Evolutionary conservation across 2,888 invertebrate genomes (phyloP), one percentile per base, ranked within the genome.

Genomic region (Apamea anceps): DNA sequence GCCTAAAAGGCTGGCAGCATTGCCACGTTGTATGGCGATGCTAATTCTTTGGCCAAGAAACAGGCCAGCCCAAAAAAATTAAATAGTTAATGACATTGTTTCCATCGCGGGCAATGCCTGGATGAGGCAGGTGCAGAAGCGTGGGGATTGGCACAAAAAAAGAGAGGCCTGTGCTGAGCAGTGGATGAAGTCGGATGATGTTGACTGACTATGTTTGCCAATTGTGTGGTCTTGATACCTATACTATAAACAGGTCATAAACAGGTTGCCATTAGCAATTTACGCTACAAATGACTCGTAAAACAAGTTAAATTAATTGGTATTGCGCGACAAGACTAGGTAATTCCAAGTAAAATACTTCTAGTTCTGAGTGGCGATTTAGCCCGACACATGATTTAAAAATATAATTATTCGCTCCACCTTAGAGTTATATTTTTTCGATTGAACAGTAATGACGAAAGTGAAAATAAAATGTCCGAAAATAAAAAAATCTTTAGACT

Each of bases 251-350:
- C 45, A 13, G 45, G 57, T 37, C n/a, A 15, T n/a, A 57, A 57
- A 48, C 45, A 57, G 32, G 25, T 37, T 37, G 37, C 37, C 37
- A 37, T 37, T 37, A 37, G 0, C 37, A 37, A 37, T 37, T 37
- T 37, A 37, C 37, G 37, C 21, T 13, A 15, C 18, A 37, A 79
- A 54, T 21, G 5, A 32, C 18, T n/a, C 32, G 28, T 65, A 15
- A 66, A 66, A 77, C 79, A 57, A 37, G 21, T 54, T 65, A 25
- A 51, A 63, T 10, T 32, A 57, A 77, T 66, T 7, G 54, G 15
- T 28, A n/a, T 54, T n/a, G 37, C n/a, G 45, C 45, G 79, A 32
- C 65, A n/a, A 2, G 5, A 63, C 28, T 42, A 21, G 45, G 51
- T 57, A 37, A 77, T 48, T 62, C 62, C 28, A 45, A n/a, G 71